Conservation (phyloP, 2,113 vertebrate species). For the Leucopternis melanops region DNA sequence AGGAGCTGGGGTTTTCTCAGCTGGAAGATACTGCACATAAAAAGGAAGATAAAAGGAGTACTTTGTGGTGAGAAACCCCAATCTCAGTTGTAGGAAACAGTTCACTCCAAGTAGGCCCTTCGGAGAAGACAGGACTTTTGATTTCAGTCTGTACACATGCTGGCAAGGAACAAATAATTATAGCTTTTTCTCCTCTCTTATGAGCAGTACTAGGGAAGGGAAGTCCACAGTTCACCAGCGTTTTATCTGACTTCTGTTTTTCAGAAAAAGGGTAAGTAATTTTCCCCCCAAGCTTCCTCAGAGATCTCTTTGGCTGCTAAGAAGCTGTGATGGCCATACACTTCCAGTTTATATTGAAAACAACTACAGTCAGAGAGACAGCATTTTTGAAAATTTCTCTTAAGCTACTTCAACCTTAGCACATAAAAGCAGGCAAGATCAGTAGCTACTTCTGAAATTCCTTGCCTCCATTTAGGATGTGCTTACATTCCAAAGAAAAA, state of each 20-base stretch:
- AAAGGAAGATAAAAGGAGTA: conserved; percentile 40
- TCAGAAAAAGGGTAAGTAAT: not conserved
- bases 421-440: not conserved
- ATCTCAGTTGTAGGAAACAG: not conserved
- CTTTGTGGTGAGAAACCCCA: not conserved
- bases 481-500: not conserved
- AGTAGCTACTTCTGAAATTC: not conserved
- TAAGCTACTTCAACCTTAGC: not conserved
- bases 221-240: not conserved
- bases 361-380: not conserved
- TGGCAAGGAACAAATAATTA: not conserved
- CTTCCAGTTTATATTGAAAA: not conserved
- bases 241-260: not conserved
- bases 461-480: not conserved
- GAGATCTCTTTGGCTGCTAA: not conserved
- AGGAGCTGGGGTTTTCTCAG: conserved; percentile 9
- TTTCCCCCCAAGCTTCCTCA: not conserved
- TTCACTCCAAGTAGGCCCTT: not conserved
- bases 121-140: not conserved
- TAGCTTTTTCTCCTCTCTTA: not conserved
- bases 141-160: not conserved
- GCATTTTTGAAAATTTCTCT: not conserved
- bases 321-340: rapidly evolving
- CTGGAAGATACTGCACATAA: not conserved
- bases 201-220: not conserved